A percentile compares a stretch with the other conserved stretches of the same genome.
Evolutionary conservation across 1,140 invertebrate species (phyloP).

Genomic region (Euura saliciscinereae): DNA sequence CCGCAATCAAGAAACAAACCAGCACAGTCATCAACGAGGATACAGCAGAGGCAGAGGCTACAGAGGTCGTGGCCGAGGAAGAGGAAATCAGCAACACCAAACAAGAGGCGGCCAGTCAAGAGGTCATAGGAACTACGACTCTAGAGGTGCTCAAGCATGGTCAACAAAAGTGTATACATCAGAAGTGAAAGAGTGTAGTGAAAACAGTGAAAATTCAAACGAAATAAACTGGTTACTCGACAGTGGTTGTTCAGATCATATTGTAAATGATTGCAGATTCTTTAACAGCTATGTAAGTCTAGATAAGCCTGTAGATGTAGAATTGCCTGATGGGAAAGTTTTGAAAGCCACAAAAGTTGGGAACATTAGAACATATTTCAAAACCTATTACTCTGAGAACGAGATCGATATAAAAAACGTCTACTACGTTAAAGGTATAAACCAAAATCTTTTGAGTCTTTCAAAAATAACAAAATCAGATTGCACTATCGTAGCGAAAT

Average conservation of each 20-base stretch:
- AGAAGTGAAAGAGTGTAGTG: no score
- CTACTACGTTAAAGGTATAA: no score
- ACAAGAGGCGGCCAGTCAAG: neutral
- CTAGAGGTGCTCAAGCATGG: neutral
- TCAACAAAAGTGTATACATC: no score
- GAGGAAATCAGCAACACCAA: neutral
- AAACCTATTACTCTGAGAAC: no score
- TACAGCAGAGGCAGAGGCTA: neutral
- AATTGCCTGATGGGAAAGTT: slow-evolving; percentile 24
- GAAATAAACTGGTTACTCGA: slow-evolving; percentile 26
- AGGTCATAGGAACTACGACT: neutral
- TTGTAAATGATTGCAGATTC: slow-evolving; percentile 22
- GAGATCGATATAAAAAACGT: no score
- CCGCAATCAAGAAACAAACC: slow-evolving; percentile 5
- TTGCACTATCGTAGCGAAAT: no score
- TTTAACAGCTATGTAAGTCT: slow-evolving; percentile 14
- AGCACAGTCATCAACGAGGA: no score
- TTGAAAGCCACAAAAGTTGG: slow-evolving; percentile 27
- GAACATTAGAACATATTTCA: slow-evolving; percentile 18
- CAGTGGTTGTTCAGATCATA: slow-evolving; percentile 28
- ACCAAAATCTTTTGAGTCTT: no score
- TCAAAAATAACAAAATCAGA: no score
- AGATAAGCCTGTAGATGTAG: slow-evolving; percentile 23
- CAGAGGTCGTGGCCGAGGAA: neutral
- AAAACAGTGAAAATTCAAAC: neutral